Conservation (phyloP, 2,113 vertebrate species). For the Prinia subflava region DNA sequence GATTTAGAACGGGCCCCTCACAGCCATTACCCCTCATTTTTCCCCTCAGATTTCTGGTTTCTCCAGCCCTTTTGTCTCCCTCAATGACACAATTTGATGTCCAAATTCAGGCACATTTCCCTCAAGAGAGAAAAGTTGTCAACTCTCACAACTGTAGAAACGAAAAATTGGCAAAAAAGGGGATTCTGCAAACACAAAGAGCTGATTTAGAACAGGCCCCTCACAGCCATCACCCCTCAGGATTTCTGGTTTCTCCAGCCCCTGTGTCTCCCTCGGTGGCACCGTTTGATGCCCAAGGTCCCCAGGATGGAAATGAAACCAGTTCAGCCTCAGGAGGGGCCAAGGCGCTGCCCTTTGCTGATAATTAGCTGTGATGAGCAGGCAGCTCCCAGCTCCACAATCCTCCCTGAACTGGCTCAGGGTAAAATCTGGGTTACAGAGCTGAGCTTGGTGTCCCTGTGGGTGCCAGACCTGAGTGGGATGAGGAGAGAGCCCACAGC, state of each 20-base stretch:
- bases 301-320: conserved; percentile 23
- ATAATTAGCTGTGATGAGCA: background rate
- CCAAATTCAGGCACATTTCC: too few species aligned
- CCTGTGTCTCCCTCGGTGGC: background rate
- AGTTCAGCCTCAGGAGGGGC: conserved; percentile 12
- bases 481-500: background rate
- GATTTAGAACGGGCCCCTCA: background rate
- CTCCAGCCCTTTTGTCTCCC: background rate
- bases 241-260: background rate
- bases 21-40: background rate
- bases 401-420: background rate
- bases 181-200: background rate
- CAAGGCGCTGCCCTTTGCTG: background rate
- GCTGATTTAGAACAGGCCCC: background rate
- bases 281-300: background rate
- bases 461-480: background rate
- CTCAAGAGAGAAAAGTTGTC: too few species aligned
- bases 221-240: background rate
- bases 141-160: too few species aligned
- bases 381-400: background rate
- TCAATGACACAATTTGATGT: too few species aligned
- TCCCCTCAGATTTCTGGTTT: background rate
- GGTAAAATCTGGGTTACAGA: conserved; percentile 15
- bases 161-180: background rate
- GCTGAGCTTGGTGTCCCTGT: background rate